phyloP scores from a whole-genome alignment of 2,888 invertebrate genomes.

The Amiota communis region DNA sequence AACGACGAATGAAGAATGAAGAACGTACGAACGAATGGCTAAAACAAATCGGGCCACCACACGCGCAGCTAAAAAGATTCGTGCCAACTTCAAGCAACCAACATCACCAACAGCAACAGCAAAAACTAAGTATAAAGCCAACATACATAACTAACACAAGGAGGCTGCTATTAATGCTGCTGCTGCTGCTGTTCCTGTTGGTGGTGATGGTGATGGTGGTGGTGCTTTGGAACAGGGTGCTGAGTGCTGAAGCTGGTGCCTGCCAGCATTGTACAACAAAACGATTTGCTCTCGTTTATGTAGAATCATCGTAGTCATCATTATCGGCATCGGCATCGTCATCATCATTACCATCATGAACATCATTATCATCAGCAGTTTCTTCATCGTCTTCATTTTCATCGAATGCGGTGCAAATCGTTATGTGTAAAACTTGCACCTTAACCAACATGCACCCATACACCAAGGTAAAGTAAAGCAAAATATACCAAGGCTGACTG shows the following conservation, averaged over 20 bases:
- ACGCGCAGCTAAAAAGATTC: conserved; percentile 41
- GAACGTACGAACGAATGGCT: not conserved
- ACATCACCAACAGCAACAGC: too few species aligned
- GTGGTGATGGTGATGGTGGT: too few species aligned
- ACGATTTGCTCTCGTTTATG: conserved; percentile 67
- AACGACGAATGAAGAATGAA: not conserved
- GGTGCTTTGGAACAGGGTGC: too few species aligned
- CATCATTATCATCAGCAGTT: not conserved
- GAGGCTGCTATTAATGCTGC: too few species aligned
- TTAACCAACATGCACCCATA: conserved; percentile 33
- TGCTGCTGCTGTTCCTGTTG: too few species aligned
- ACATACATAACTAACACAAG: too few species aligned
- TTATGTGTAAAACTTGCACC: conserved; percentile 67
- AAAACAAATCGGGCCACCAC: conserved; percentile 56
- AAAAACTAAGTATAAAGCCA: too few species aligned
- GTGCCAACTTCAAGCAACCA: too few species aligned
- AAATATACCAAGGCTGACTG: not conserved
- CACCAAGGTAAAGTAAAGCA: not conserved
- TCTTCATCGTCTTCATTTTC: conserved; percentile 4
- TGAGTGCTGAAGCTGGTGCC: conserved; percentile 29
- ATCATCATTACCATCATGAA: conserved; percentile 9
- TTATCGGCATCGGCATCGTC: conserved; percentile 1
- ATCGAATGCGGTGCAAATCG: conserved; percentile 59
- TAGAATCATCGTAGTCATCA: conserved; percentile 35
- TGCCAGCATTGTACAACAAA: conserved; percentile 57